Percentiles rank a stretch among this genome's conserved stretches.
Evolutionary conservation across 1,140 invertebrate species (phyloP).

Genomic region (Leptinotarsa lineolata): DNA sequence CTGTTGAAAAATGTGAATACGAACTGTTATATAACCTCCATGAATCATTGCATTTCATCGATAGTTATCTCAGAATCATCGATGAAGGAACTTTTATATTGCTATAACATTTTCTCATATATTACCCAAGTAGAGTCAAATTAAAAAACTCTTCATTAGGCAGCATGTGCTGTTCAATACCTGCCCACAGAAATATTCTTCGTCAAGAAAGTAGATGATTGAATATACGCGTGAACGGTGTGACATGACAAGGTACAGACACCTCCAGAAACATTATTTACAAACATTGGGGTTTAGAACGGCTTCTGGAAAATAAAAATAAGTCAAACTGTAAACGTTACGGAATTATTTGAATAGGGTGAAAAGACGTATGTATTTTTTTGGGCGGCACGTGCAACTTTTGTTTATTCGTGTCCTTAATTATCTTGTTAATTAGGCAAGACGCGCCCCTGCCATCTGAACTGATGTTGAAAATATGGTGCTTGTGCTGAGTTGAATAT

Average conservation of each 20-base stretch:
- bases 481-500: no score
- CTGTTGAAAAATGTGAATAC: no score
- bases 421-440: constrained; percentile 3
- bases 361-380: background rate
- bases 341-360: background rate
- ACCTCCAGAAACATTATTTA: background rate
- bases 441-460: background rate
- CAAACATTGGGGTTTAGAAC: background rate
- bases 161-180: background rate
- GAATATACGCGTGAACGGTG: background rate
- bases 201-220: background rate
- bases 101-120: no score
- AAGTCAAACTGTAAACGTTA: background rate
- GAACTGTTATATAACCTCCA: no score
- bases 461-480: background rate
- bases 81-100: no score
- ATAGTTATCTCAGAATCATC: no score
- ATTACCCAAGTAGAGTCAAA: no score
- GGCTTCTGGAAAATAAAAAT: constrained; percentile 15
- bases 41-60: no score
- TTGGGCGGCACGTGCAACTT: background rate
- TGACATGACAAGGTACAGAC: background rate
- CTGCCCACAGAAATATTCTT: background rate
- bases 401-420: background rate
- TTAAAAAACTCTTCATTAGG: background rate